Evolutionary conservation across 2,797 vertebrate genomes (phyloP).

Genomic region (Glyptemys insculpta): DNA sequence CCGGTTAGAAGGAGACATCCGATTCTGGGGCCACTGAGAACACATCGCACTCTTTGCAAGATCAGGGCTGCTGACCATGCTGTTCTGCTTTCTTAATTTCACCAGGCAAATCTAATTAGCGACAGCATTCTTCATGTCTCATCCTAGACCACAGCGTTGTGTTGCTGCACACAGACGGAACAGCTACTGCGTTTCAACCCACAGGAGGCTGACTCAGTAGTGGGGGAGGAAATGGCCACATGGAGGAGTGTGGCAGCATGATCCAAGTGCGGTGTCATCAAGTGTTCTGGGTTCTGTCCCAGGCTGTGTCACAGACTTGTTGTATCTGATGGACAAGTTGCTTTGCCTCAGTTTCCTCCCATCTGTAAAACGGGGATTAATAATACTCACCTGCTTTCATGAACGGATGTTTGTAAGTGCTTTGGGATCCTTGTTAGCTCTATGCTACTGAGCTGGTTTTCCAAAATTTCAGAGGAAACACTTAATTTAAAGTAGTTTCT

Average conservation of each 20-base stretch:
- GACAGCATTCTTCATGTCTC: not conserved
- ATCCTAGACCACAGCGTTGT: not conserved
- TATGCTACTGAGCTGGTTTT: not conserved
- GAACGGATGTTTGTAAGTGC: not conserved
- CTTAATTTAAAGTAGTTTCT: not conserved
- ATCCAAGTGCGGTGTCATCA: not conserved
- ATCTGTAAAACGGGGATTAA: not conserved
- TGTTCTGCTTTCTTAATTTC: not conserved
- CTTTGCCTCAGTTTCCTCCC: not conserved
- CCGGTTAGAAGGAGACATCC: accelerated
- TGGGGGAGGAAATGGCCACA: not conserved
- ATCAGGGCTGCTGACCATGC: not conserved
- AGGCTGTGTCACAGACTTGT: not conserved
- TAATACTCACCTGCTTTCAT: not conserved
- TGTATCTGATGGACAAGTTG: not conserved
- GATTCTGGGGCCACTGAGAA: not conserved
- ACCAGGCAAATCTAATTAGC: not conserved
- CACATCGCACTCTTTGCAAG: not conserved
- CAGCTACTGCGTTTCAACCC: not conserved
- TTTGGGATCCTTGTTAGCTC: not conserved
- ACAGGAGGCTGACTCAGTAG: not conserved
- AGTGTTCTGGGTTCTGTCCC: not conserved
- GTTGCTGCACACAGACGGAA: not conserved
- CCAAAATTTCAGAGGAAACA: not conserved
- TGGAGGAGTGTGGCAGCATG: not conserved